Percentiles rank a stretch among this genome's conserved stretches.
Evolutionary conservation across 2,797 vertebrate genomes (phyloP).

Genomic region (Oreonectes daqikongensis): DNA sequence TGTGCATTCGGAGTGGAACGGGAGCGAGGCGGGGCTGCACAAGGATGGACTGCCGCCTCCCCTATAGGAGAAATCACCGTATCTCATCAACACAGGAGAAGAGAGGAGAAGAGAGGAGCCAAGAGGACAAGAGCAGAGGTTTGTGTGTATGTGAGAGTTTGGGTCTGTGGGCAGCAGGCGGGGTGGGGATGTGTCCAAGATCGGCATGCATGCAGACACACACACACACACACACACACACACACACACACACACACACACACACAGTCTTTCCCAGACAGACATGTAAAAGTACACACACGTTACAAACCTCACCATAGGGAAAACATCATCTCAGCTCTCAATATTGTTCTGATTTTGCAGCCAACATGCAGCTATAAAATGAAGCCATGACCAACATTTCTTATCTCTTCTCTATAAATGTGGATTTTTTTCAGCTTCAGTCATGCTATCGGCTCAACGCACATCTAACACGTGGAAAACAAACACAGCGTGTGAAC

Average conservation of each 20-base stretch:
- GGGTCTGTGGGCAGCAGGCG: slow-evolving; percentile 48
- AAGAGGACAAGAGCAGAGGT: slow-evolving; percentile 10
- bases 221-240: slow-evolving; percentile 50
- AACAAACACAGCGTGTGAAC: slow-evolving; percentile 15
- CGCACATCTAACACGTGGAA: slow-evolving; percentile 19
- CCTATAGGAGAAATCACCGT: slow-evolving; percentile 87
- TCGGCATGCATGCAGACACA: slow-evolving; percentile 59
- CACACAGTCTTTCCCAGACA: slow-evolving; percentile 42
- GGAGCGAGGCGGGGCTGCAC: slow-evolving; percentile 84
- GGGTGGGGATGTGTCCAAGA: slow-evolving; percentile 39
- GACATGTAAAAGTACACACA: slow-evolving; percentile 17
- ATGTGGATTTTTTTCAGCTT: background rate
- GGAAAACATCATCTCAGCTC: background rate
- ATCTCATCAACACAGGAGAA: slow-evolving; percentile 79
- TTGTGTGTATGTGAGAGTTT: slow-evolving; percentile 1
- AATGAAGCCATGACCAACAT: background rate
- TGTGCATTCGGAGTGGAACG: slow-evolving; percentile 81
- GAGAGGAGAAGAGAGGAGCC: slow-evolving; percentile 43
- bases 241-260: slow-evolving; percentile 38
- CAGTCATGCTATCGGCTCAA: slow-evolving; percentile 16
- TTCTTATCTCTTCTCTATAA: background rate
- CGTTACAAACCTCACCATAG: slow-evolving; percentile 23
- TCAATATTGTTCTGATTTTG: slow-evolving; percentile 20
- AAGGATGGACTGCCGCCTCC: slow-evolving; percentile 87
- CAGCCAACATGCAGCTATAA: slow-evolving; percentile 52